These are phyloP conservation scores for Brachyopa scutellaris DNA, from an alignment of 2,888 invertebrate genomes.

Conservation along the genomic window DNA sequence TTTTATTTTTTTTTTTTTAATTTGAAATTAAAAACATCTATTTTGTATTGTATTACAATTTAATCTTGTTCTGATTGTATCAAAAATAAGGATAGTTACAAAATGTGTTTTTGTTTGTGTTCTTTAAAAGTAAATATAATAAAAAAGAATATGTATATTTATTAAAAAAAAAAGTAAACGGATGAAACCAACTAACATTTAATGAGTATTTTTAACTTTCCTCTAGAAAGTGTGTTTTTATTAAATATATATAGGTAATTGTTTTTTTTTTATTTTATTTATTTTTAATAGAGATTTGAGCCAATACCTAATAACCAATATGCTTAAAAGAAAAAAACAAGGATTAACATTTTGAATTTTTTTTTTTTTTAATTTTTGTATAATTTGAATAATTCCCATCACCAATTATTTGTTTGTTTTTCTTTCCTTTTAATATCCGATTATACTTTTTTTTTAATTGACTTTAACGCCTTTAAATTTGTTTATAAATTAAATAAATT, in stretches of 20 bases:
- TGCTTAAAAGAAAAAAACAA: conserved; percentile 46
- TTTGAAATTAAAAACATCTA: conserved; percentile 44
- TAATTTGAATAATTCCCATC: conserved; percentile 59
- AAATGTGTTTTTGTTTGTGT: conserved; percentile 11
- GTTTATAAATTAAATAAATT: conserved; percentile 59
- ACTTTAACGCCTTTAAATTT: conserved; percentile 67
- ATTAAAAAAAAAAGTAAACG: conserved; percentile 41
- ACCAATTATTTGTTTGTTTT: conserved; percentile 51
- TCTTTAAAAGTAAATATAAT: conserved; percentile 47
- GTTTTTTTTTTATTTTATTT: conserved; percentile 47
- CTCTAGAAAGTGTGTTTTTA: no score
- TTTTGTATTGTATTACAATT: conserved; percentile 11
- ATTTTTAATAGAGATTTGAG: conserved; percentile 50
- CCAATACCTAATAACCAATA: conserved; percentile 68
- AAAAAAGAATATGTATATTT: conserved; percentile 47
- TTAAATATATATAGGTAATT: conserved; percentile 34
- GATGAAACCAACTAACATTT: conserved; percentile 63
- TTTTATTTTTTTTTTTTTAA: conserved; percentile 21
- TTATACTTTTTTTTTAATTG: conserved; percentile 46
- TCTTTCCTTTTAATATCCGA: conserved; percentile 62
- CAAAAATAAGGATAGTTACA: conserved; percentile 29
- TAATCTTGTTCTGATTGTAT: conserved; percentile 30
- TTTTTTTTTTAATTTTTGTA: conserved; percentile 44
- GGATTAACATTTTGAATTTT: conserved; percentile 30
- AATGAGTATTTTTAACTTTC: conserved; percentile 64